These are phyloP conservation scores for Dendroctonus valens DNA, from an alignment of 1,140 invertebrate genomes.

Conservation along the genomic window DNA sequence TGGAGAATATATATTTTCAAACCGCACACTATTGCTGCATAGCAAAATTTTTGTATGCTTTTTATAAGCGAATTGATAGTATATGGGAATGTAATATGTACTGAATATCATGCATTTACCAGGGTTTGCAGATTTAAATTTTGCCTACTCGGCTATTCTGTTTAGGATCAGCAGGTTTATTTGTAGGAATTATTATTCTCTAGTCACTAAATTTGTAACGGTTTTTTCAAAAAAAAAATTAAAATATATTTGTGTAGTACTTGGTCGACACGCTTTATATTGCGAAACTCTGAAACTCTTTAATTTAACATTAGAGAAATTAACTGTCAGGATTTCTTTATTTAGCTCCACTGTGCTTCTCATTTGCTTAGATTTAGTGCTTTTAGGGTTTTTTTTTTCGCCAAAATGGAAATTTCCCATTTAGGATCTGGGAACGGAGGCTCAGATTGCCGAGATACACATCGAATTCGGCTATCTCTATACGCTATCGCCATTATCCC, in stretches of 20 bases:
- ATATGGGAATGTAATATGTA: too few species aligned
- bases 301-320: not conserved
- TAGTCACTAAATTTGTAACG: too few species aligned
- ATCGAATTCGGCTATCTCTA: too few species aligned
- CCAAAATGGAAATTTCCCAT: conserved; percentile 1
- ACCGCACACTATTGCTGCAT: too few species aligned
- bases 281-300: not conserved
- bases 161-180: not conserved
- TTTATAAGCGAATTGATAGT: too few species aligned
- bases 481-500: not conserved
- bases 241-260: too few species aligned
- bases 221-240: too few species aligned
- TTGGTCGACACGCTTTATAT: not conserved
- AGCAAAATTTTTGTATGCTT: too few species aligned
- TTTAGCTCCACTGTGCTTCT: not conserved
- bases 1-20: too few species aligned
- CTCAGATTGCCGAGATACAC: conserved; percentile 1
- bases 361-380: not conserved
- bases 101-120: too few species aligned
- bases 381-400: not conserved
- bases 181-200: too few species aligned
- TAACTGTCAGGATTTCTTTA: not conserved
- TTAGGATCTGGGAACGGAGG: not conserved
- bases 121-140: not conserved
- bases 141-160: not conserved